phyloP scores from a whole-genome alignment of 2,888 invertebrate genomes.

The Stegana nigrithorax region DNA sequence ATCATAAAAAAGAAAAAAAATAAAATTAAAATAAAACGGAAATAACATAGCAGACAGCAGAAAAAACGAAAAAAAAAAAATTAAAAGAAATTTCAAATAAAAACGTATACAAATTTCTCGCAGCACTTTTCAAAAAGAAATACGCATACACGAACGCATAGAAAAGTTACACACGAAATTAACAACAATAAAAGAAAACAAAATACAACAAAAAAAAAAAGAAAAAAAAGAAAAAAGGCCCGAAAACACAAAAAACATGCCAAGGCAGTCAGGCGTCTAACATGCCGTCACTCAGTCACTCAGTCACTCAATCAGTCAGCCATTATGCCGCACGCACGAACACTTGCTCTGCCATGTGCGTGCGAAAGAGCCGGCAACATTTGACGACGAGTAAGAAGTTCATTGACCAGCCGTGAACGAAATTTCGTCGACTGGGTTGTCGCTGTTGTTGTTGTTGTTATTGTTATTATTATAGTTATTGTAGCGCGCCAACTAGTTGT shows the following conservation, averaged over 20 bases:
- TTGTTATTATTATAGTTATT: no score
- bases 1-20: background rate
- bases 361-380: background rate
- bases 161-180: conserved; percentile 1
- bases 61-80: background rate
- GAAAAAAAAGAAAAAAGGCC: background rate
- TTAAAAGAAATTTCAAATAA: conserved; percentile 13
- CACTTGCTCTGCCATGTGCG: conserved; percentile 1
- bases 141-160: background rate
- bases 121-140: background rate
- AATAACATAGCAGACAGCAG: background rate
- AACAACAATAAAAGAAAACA: background rate
- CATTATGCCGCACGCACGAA: background rate
- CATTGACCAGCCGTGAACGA: conserved; percentile 67
- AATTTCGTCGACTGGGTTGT: conserved; percentile 46
- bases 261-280: background rate
- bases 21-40: no score
- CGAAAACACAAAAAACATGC: conserved; percentile 8
- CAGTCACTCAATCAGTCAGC: background rate
- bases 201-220: background rate
- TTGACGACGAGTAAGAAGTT: conserved; percentile 47
- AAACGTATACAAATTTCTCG: conserved; percentile 7
- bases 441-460: conserved; percentile 4
- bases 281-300: background rate
- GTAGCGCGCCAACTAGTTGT: no score